Base-by-base conservation (phyloP, 2,888 invertebrate genomes). In the Cataglyphis rosenhaueri region DNA sequence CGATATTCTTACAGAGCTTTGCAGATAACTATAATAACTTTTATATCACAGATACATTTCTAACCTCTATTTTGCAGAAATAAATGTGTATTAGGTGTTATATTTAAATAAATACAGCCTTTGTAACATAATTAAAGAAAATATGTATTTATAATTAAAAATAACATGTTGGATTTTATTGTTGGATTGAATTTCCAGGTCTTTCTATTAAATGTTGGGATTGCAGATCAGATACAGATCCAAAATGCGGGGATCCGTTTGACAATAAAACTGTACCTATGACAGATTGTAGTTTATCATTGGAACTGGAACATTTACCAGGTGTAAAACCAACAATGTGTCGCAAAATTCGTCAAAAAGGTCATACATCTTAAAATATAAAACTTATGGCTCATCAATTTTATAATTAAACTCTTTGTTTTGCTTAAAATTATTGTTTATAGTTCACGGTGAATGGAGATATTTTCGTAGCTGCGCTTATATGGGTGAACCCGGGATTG, bases 221-320 rank as follows among this genome's bases (percentile, higher is more conserved):
- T 75, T 98, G 98, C 92, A 96, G 98, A 86, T 98, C 98, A 0
- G 97, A 97, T 92, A 96, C 96, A 81, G 98, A 98, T 95, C 97
- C 98, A 0, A 97, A 98, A 95, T 98, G 98, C 93, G 97, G 97
- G 0, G 98, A 98, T 95, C 98, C 98, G 0, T 98, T 98, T 92
- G 98, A 98, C 94, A 98, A 98, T 92, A 96, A 96, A 44, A 97
- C 98, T 0, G 96, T 98, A 83, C 97, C 98, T 0, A 98, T 98
- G 71, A 97, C 97, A 0, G 98, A 98, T 93, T 98, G 98, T 90
- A 95, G 95, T 73, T 96, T 96, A 91, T 96, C 95, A 83, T 92
- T 91, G 4, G 96, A 96, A 9, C 94, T 97, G 48, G 93, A 95
- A 0, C 97, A 97, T 94, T 95, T 97, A 81, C 96, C 96, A 1